Conservation (phyloP, 92 coral and sea anemone genomes). For the Phenganax marumi region DNA sequence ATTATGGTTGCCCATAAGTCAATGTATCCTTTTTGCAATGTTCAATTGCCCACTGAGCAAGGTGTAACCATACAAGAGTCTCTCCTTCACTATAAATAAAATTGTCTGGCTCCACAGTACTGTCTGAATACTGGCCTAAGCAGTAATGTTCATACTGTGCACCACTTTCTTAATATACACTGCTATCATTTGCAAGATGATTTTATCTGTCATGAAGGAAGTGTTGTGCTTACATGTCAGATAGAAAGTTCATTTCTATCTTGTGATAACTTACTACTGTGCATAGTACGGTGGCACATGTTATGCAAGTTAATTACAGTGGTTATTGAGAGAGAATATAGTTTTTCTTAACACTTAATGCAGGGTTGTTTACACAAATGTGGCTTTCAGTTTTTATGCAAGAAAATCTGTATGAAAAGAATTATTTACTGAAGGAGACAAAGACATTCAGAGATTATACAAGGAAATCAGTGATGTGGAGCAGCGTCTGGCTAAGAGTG, state of each 20-base stretch:
- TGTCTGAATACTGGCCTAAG: too few relatives aligned
- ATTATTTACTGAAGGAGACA: not conserved
- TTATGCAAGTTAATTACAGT: too few relatives aligned
- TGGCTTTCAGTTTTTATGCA: not conserved
- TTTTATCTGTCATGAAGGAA: not conserved
- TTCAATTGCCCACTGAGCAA: not conserved
- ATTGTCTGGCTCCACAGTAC: too few relatives aligned
- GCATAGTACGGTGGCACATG: too few relatives aligned
- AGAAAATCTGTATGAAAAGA: not conserved
- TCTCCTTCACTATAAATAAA: not conserved
- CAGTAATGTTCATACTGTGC: too few relatives aligned
- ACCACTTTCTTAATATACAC: too few relatives aligned
- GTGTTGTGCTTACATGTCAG: too few relatives aligned
- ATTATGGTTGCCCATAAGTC: not conserved
- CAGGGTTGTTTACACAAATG: slow-evolving; percentile 24
- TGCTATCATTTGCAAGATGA: too few relatives aligned
- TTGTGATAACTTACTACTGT: too few relatives aligned
- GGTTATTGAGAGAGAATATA: too few relatives aligned
- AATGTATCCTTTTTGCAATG: slow-evolving; percentile 10
- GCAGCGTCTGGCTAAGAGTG: not conserved
- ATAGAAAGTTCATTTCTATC: too few relatives aligned
- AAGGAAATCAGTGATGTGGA: slow-evolving; percentile 4
- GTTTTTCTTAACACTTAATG: slow-evolving; percentile 15
- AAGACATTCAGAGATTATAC: not conserved
- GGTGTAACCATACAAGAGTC: not conserved